Conservation (phyloP, 1,140 invertebrate species). For the Bombus ignitus region DNA sequence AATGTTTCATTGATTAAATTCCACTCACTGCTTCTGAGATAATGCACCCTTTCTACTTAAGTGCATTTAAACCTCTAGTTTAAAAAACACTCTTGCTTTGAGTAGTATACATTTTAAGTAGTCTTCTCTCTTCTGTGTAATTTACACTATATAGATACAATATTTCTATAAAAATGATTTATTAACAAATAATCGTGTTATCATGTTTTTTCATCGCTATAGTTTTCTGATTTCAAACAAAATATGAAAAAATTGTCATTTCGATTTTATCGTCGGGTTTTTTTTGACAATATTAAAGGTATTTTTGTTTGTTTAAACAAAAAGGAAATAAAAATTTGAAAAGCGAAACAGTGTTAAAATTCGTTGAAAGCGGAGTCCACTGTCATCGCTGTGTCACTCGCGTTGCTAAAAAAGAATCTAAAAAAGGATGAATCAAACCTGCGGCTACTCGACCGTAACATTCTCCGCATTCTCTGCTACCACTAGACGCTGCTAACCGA, state of each 20-base stretch:
- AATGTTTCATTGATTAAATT: slow-evolving; percentile 18
- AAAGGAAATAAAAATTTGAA: background rate
- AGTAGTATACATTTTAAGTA: background rate
- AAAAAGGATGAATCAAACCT: background rate
- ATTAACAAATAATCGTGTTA: no score
- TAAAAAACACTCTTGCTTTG: background rate
- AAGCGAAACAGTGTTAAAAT: background rate
- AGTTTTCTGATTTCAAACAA: background rate
- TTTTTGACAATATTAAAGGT: background rate
- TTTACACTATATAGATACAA: no score
- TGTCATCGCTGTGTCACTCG: background rate
- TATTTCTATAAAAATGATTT: no score
- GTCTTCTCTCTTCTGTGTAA: no score
- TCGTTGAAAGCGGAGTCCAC: background rate
- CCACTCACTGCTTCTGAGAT: background rate
- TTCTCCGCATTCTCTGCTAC: background rate
- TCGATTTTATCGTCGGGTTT: background rate
- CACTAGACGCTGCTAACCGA: background rate
- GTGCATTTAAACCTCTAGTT: background rate
- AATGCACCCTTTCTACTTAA: slow-evolving; percentile 14
- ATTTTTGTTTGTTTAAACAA: background rate
- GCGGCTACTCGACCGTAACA: background rate
- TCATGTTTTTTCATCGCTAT: no score
- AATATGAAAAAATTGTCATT: background rate
- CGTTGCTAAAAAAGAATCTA: no score